Evolutionary conservation across 2,113 vertebrate genomes (phyloP), one percentile per base, ranked within the genome.

Genomic region (Nibea albiflora): DNA sequence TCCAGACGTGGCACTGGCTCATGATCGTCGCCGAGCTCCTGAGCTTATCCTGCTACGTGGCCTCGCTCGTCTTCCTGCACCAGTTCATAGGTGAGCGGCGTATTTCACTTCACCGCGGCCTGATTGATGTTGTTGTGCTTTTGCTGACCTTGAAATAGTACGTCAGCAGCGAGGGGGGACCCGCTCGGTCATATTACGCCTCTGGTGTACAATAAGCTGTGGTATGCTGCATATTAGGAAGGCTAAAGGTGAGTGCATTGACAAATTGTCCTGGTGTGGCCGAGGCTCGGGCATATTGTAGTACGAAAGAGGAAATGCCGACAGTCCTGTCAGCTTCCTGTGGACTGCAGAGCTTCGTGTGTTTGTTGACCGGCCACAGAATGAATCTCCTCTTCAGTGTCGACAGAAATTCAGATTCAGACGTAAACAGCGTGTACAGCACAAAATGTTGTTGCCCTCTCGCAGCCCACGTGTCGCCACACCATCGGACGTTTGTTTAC

Each of bases 1-100:
- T 99, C 54, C 98, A 99, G 94, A 98, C 97, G 0, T 99, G 98
- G 98, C 98, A 99, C 90, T 99, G 98, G 97, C 97, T 99, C 62
- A 99, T 99, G 97, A 98, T 99, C 0, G 97, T 99, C 56, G 98
- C 95, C 0, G 98, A 99, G 90, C 92, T 99, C 76, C 97, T 98
- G 84, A 99, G 98, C 82, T 90, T 99, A 83, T 96, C 97, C 80
- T 98, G 96, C 89, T 99, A 99, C 86, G 93, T 99, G 14, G 98
- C 98, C 42, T 99, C 98, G 4, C 96, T 99, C 72, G 97, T 99
- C 81, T 99, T 99, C 95, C 81, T 99, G 70, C 98, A 98, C 16
- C 97, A 99, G 80, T 98, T 98, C 60, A 99, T 99, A 2, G 98
- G 98, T 99, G 83, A 96, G 96, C 28, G 0, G 11, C 24, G 22